Conservation (phyloP, 2,113 vertebrate genomes). For the Aegotheles bennettii region DNA sequence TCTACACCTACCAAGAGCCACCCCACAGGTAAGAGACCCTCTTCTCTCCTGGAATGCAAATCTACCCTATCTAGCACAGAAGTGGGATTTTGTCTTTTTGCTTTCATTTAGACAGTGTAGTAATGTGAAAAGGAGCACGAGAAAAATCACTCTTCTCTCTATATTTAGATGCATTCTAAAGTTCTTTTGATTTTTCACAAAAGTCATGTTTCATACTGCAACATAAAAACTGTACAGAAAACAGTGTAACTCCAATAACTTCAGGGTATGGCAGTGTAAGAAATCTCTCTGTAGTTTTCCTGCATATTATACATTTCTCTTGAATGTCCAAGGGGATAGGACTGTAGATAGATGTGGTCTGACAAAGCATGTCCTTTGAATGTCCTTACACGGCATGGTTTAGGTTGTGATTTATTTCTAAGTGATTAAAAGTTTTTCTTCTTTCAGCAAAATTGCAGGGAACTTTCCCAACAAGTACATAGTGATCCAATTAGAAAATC, state of each 20-base stretch:
- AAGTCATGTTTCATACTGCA: neutral
- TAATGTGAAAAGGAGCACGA: rapidly evolving
- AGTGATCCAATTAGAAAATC: neutral
- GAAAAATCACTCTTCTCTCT: neutral
- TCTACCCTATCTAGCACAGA: rapidly evolving
- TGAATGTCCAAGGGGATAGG: neutral
- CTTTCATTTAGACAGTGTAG: rapidly evolving
- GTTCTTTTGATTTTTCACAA: neutral
- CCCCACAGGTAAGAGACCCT: slow-evolving; percentile 80
- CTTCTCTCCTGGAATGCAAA: rapidly evolving
- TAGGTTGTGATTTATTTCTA: neutral
- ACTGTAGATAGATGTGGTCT: neutral
- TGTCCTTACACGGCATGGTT: neutral
- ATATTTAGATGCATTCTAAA: neutral
- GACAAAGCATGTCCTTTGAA: neutral
- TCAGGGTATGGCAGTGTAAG: neutral
- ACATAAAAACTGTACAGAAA: neutral
- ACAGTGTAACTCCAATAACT: neutral
- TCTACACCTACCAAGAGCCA: slow-evolving; percentile 82
- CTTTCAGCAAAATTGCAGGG: neutral
- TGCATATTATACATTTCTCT: neutral
- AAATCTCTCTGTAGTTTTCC: neutral
- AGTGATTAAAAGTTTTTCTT: neutral
- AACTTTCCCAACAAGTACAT: neutral
- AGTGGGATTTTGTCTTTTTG: rapidly evolving